These are phyloP conservation scores for Herpailurus yagouaroundi DNA, from an alignment of 2,113 vertebrate species.

Conservation along the genomic window DNA sequence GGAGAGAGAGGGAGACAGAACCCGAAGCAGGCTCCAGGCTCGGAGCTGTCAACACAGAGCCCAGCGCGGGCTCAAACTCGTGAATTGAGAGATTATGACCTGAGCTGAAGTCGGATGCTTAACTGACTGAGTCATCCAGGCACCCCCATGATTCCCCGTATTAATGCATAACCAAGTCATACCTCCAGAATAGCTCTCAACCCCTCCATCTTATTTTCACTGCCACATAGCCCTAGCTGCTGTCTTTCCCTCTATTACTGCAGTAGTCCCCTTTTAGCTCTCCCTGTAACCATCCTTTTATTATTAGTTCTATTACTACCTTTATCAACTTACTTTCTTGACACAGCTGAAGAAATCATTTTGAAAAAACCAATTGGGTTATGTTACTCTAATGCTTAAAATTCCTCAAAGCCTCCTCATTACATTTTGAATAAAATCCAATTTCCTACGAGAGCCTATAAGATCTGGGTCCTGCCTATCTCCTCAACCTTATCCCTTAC, in stretches of 20 bases:
- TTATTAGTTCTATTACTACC: background rate
- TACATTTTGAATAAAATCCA: background rate
- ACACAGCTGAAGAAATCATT: background rate
- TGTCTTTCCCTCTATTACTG: background rate
- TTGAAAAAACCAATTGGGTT: background rate
- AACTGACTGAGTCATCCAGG: too few species aligned
- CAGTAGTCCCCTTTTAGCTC: background rate
- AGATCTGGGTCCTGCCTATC: background rate
- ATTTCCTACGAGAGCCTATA: background rate
- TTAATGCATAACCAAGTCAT: background rate
- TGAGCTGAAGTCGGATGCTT: too few species aligned
- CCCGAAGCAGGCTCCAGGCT: too few species aligned
- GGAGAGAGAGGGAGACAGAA: too few species aligned
- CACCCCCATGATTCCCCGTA: too few species aligned
- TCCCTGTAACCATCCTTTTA: background rate
- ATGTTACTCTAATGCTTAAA: background rate
- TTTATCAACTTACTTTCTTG: background rate
- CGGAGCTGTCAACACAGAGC: too few species aligned
- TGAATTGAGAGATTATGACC: too few species aligned
- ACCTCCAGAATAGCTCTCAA: background rate
- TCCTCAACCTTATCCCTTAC: background rate
- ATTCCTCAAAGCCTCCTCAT: background rate
- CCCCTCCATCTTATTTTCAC: background rate
- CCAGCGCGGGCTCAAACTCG: too few species aligned
- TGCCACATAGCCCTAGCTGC: background rate